These are phyloP conservation scores for Stomatorhinus ivindoensis DNA, from an alignment of 2,113 vertebrate genomes.

Conservation along the genomic window DNA sequence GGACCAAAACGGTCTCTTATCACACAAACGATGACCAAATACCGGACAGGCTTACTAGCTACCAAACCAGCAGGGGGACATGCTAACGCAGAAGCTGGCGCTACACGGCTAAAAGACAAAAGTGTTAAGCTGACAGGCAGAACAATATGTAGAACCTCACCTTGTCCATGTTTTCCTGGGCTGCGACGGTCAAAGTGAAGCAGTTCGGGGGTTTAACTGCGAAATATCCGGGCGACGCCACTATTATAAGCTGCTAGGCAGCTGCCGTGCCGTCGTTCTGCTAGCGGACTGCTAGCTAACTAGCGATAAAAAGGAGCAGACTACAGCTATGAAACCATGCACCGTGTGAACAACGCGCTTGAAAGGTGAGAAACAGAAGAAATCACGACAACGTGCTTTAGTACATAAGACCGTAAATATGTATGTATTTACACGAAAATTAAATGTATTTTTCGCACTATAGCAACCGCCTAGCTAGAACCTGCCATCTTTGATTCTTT, in stretches of 20 bases:
- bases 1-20: not conserved
- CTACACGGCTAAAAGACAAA: not conserved
- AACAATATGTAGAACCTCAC: not conserved
- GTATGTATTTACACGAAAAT: not conserved
- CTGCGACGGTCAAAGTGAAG: not conserved
- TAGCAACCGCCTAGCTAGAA: not conserved
- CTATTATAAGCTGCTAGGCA: not conserved
- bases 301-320: not conserved
- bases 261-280: not conserved
- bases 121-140: not conserved
- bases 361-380: not conserved
- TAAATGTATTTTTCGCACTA: not conserved
- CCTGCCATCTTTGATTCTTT: conserved; percentile 8
- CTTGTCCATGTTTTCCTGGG: not conserved
- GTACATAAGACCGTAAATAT: not conserved
- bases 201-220: not conserved
- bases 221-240: not conserved
- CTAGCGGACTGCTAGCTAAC: not conserved
- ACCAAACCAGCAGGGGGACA: not conserved
- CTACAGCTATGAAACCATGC: not conserved
- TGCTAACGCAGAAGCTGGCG: not conserved
- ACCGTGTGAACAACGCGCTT: not conserved
- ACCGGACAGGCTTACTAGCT: not conserved
- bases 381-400: not conserved
- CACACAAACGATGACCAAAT: not conserved